Base-by-base conservation (phyloP, 1,140 invertebrate genomes). In the Homarus americanus region DNA sequence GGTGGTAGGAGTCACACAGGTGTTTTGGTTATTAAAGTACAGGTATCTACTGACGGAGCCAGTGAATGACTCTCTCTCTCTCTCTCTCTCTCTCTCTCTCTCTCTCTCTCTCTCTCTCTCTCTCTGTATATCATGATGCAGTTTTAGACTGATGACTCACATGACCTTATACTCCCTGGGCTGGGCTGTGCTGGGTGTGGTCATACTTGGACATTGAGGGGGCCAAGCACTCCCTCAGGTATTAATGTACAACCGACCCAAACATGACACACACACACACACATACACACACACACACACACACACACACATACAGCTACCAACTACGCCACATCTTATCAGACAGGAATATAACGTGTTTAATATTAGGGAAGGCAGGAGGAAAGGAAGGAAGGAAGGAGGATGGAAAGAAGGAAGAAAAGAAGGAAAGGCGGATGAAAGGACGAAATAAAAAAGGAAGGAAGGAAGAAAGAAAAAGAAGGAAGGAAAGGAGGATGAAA, bases 51-150 rank as follows among this genome's bases (percentile, higher is more conserved):
- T n/a, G n/a, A n/a, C n/a, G n/a, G n/a, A n/a, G n/a, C n/a, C n/a
- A n/a, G n/a, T n/a, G n/a, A n/a, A n/a, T 79, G 36, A 24, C 76
- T 79, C 76, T 49, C 41, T 49, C 80, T 38, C 58, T 66, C 32
- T 40, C 80, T 38, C 79, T 53, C 79, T 83, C 80, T 38, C 80
- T 38, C 41, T 79, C 76, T 79, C 36, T 79, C 76, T 40, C 76
- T 49, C 36, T 49, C 76, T 41, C 36, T 41, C 41, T 79, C 76
- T 49, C 38, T 79, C 76, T 41, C 36, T 79, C 36, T 49, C 69
- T 28, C 69, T 28, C 34, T 72, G 4, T 28, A 5, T 72, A 5
- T 49, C 34, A 17, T 76, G 5, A 49, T 15, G 5, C 44, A 5
- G 44, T 34, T 28, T n/a, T n/a, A n/a, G n/a, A n/a, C n/a, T n/a